phyloP scores from a whole-genome alignment of 2,113 vertebrate genomes.

The Hipposideros armiger region DNA sequence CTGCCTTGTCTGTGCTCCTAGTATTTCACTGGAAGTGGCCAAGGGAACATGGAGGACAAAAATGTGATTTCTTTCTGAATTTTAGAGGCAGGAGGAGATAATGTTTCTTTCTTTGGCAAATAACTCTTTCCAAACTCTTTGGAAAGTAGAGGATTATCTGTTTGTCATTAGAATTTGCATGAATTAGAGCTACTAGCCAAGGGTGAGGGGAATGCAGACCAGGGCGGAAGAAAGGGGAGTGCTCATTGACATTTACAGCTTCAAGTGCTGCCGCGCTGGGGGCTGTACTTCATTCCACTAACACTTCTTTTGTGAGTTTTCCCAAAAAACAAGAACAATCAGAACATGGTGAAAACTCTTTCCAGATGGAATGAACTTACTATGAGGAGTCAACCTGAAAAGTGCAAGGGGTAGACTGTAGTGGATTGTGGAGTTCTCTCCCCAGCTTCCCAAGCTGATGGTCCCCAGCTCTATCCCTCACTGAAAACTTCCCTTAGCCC shows the following conservation, averaged over 20 bases:
- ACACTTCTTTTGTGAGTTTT: background rate
- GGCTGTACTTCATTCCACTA: background rate
- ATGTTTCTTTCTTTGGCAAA: background rate
- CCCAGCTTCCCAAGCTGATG: background rate
- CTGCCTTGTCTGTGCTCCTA: background rate
- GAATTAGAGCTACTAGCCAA: background rate
- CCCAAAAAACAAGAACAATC: background rate
- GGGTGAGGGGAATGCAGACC: background rate
- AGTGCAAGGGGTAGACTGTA: background rate
- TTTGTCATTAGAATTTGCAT: conserved; percentile 33
- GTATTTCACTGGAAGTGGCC: background rate
- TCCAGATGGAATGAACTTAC: background rate
- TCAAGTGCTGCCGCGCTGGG: background rate
- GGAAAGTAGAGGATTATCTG: background rate
- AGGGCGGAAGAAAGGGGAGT: background rate
- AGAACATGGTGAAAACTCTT: background rate
- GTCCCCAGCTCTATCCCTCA: background rate
- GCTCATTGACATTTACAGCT: background rate
- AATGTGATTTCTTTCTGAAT: background rate
- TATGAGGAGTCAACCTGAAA: background rate
- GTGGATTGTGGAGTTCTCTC: background rate
- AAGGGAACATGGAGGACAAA: background rate
- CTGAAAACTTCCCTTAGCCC: background rate
- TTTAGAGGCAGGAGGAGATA: conserved; percentile 2
- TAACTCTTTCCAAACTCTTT: background rate